phyloP scores from a whole-genome alignment of 2,888 invertebrate genomes.

The Calliphora vomitoria region DNA sequence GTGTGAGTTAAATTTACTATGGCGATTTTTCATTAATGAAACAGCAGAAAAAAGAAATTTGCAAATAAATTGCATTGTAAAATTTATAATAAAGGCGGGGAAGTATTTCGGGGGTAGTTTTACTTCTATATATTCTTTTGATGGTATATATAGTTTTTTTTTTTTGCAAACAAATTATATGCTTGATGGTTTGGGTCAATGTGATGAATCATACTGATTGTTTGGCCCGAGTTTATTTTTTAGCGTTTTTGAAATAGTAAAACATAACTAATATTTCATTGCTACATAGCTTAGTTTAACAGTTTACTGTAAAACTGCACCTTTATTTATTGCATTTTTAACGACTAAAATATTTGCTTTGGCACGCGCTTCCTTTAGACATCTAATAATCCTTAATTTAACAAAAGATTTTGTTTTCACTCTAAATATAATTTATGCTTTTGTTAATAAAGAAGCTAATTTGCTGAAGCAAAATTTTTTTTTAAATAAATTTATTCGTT shows the following conservation, averaged over 20 bases:
- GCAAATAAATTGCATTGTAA: conserved; percentile 54
- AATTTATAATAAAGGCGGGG: conserved; percentile 34
- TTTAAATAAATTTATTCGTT: too few relatives aligned
- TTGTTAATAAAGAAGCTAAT: conserved; percentile 64
- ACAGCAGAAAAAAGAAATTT: conserved; percentile 26
- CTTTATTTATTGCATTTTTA: neutral
- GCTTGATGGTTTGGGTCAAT: conserved; percentile 41
- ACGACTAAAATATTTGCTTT: conserved; percentile 31
- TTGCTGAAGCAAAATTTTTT: conserved; percentile 18
- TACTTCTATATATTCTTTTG: conserved; percentile 4
- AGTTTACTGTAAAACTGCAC: conserved; percentile 17
- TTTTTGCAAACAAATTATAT: conserved; percentile 5
- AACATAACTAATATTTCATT: neutral
- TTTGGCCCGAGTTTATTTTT: neutral
- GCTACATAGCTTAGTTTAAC: conserved; percentile 1
- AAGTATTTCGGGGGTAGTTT: conserved; percentile 43
- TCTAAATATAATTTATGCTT: conserved; percentile 43
- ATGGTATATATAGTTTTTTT: conserved; percentile 25
- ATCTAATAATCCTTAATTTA: conserved; percentile 56
- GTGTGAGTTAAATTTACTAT: conserved; percentile 67
- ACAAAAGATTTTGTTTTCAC: conserved; percentile 50
- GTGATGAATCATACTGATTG: conserved; percentile 55
- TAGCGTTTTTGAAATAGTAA: neutral
- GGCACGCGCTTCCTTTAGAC: conserved; percentile 57
- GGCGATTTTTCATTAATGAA: conserved; percentile 66